Conservation (phyloP, 2,888 invertebrate genomes). For the Drosophila aldrichi region DNA sequence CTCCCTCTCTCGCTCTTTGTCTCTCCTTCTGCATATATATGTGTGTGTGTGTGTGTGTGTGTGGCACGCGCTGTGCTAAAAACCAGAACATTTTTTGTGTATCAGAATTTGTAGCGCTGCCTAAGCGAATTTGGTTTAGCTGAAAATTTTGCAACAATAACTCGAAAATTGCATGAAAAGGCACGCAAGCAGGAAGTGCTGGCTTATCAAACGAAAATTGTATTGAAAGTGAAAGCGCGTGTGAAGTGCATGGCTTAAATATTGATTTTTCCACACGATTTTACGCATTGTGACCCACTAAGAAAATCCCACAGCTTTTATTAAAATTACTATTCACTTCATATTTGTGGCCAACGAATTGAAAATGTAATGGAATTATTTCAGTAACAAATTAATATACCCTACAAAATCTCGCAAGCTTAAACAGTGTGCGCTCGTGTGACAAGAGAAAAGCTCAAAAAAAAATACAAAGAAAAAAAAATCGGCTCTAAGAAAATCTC, state of each 20-base stretch:
- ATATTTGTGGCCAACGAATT: background rate
- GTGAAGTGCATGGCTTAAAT: slow-evolving; percentile 51
- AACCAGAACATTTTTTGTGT: slow-evolving; percentile 72
- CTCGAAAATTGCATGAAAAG: background rate
- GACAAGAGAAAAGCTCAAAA: slow-evolving; percentile 61
- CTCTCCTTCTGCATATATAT: slow-evolving; percentile 21
- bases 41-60: slow-evolving; percentile 22
- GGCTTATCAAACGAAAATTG: slow-evolving; percentile 9
- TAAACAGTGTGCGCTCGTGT: slow-evolving; percentile 18
- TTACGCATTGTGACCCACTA: slow-evolving; percentile 44
- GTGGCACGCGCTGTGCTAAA: slow-evolving; percentile 65
- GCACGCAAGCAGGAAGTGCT: slow-evolving; percentile 12
- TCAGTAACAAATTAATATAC: slow-evolving; percentile 14
- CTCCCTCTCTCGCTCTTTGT: slow-evolving; percentile 4
- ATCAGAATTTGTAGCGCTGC: slow-evolving; percentile 63
- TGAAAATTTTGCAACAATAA: slow-evolving; percentile 27
- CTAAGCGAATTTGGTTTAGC: slow-evolving; percentile 22
- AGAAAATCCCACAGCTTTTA: slow-evolving; percentile 25
- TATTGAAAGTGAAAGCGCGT: slow-evolving; percentile 72
- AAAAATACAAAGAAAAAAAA: slow-evolving; percentile 36
- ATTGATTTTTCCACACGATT: slow-evolving; percentile 76
- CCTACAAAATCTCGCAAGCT: slow-evolving; percentile 16
- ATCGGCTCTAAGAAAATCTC: slow-evolving; percentile 73
- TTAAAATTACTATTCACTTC: slow-evolving; percentile 12
- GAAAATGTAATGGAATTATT: background rate